Base-by-base conservation (phyloP, 2,888 invertebrate genomes). In the Biston stratarius region DNA sequence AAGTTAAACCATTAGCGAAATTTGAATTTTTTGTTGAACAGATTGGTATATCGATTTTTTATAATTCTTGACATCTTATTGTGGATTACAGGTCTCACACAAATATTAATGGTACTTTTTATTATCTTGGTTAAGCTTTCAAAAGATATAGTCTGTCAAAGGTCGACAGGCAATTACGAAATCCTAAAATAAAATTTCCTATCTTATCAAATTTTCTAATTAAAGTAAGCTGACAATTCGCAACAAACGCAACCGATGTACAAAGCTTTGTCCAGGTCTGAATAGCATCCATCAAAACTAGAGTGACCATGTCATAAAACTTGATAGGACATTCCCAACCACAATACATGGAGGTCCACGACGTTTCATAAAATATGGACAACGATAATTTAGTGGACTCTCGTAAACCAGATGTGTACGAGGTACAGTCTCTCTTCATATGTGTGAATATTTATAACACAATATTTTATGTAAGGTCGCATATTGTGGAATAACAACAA, bases 341-440 rank as follows among this genome's bases (percentile, higher is more conserved):
- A 61, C 64, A 59, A 56, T 48, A 48, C 57, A 60, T 57, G 60
- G 57, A 45, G 60, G 56, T 59, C 56, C 44, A 61, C 49, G 58
- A 61, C 45, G 62, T 56, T 65, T 44, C 66, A 70, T 70, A 63
- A 66, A 66, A 63, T 70, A 70, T 66, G 66, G 48, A 53, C 57
- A 40, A 24, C 58, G 58, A 59, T 65, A 62, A 59, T 55, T 66
- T 61, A 70, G 49, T 47, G 45, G 51, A 51, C 34, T 51, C 56
- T 60, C 63, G 67, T 61, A 58, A 61, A 58, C 52, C 48, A 61
- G 49, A 53, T 38, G 52, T 34, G 55, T 14, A 2, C 53, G 40
- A 24, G 40, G 15, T 45, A 34, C 15, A 24, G 44, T 12, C 24
- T 12, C 34, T 51, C n/a, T 36, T 51, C 51, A 36, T 8, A n/a